Evolutionary conservation across 2,888 invertebrate genomes (phyloP), one percentile per base, ranked within the genome.

Genomic region (Conus canariensis): DNA sequence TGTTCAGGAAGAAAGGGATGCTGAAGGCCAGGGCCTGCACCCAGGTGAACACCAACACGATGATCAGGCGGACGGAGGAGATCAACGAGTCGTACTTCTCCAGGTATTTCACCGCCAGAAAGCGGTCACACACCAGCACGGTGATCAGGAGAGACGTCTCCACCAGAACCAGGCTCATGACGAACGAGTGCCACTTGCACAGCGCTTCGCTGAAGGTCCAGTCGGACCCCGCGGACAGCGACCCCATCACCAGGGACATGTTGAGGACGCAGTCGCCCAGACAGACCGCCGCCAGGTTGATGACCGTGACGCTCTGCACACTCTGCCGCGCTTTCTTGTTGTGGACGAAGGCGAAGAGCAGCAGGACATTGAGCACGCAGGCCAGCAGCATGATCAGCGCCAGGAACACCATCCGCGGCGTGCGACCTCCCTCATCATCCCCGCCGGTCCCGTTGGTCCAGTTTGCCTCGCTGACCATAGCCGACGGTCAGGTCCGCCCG

Each of bases 191-290:
- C 25, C 94, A 80, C 19, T 92, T 92, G 88, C 96, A 96, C 59
- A 94, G 90, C 12, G 92, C 58, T 3, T 91, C 91, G 10, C 94
- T 94, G 86, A 94, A 94, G 9, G 92, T 92, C 95, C 95, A 95
- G 58, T 92, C 92, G 25, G 92, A 92, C 6, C 85, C 77, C 9
- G 93, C 90, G 25, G 94, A 91, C 19, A 94, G 94, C 9, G 94
- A 92, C 7, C 94, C 93, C 25, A 95, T 91, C 0, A 95, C 92
- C 10, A 96, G 88, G 1, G 95, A 92, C 94, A 95, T 94, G 90
- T 95, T 95, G 56, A 94, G 90, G 16, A 94, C 77, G 91, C 94
- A 94, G 90, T 95, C 95, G 45, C 94, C 90, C 4, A 95, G 90
- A 85, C 95, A 95, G 19, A 94, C 92, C 0, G 94, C 92, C 2